Evolutionary conservation across 23 tunicate species (phyloP), one percentile per base, ranked within the genome.

Genomic region (Trididemnum miniatum): DNA sequence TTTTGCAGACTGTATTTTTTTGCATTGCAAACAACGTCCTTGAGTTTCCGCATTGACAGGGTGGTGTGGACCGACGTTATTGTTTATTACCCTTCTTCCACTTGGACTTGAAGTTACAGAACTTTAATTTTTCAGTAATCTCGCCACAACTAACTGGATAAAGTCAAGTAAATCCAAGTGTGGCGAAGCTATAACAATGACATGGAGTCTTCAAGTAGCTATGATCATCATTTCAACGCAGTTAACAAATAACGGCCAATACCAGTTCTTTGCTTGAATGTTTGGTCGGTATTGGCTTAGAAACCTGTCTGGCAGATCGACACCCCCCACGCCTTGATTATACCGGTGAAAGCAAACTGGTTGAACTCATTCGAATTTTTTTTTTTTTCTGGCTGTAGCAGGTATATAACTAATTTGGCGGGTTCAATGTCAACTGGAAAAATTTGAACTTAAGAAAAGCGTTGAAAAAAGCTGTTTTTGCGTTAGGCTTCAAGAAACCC

Each of bases 311-410:
- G 32, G 75, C 38, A 67, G 75, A 67, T 67, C 75, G 38, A 67
- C 75, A n/a, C 38, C 75, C 32, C 37, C 75, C 75, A 67, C 32
- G 75, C 75, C 75, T 67, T 67, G 75, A 33, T 67, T 67, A 38
- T 32, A 31, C 32, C 4, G 38, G 75, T 67, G 25, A 38, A 67
- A 67, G 38, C 75, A 31, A 24, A 67, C 31, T 7, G 75, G 75
- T 67, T 67, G 75, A 67, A 67, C 75, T 30, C 75, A 32, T 30
- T 32, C 38, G 38, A 67, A 30, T 7, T 32, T 67, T 32, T 67
- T 67, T 38, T 32, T 67, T n/a, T 5, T 22, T 37, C 75, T 67
- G 75, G 75, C 75, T 67, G 75, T 33, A 67, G 75, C 75, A 22
- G n/a, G n/a, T n/a, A n/a, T 67, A 30, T 67, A 9, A 67, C 75